Base-by-base conservation (phyloP, 2,113 vertebrate species). In the Lasiurus borealis region DNA sequence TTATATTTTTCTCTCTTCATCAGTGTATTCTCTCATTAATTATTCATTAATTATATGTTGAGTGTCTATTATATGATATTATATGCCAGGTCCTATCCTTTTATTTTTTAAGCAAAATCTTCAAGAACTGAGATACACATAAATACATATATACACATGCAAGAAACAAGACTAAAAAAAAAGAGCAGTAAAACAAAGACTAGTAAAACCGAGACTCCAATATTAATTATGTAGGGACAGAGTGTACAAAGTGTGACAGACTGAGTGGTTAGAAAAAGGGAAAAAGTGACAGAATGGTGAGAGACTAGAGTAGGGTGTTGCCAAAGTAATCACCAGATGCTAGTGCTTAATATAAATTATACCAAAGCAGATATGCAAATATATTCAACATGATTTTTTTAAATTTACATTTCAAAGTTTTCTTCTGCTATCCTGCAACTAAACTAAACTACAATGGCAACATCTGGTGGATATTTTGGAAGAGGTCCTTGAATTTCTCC, bases 381-480 rank as follows among this genome's bases (percentile, higher is more conserved):
- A 90, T 44, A 71, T 27, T 75, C 36, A 90, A 83, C 57, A 80
- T 16, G 29, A 76, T 66, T 82, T 91, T 96, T 88, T 83, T 5
- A 83, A 95, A 96, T 71, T 86, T 64, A 36, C 40, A 68, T 93
- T 89, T 97, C 69, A 68, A 91, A 62, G 16, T 85, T 85, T 91
- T 94, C 85, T 85, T 73, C 85, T 64, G 64, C 71, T 71, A 92
- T 0, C 31, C 66, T 44, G 31, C 1, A 11, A 34, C 46, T 90
- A 3, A 48, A 86, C 44, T 50, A 0, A 36, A n/a, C 95, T 96
- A 92, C 84, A 89, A 64, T 62, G 96, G 97, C 93, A 98, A 97
- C 98, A 97, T 64, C 98, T 98, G 96, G 97, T 97, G 98, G 98
- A 50, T 78, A 2, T n/a, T 88, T 50, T 90, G 89, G 94, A 91